Evolutionary conservation across 2,113 vertebrate genomes (phyloP), one percentile per base, ranked within the genome.

Genomic region (Sterna hirundo): DNA sequence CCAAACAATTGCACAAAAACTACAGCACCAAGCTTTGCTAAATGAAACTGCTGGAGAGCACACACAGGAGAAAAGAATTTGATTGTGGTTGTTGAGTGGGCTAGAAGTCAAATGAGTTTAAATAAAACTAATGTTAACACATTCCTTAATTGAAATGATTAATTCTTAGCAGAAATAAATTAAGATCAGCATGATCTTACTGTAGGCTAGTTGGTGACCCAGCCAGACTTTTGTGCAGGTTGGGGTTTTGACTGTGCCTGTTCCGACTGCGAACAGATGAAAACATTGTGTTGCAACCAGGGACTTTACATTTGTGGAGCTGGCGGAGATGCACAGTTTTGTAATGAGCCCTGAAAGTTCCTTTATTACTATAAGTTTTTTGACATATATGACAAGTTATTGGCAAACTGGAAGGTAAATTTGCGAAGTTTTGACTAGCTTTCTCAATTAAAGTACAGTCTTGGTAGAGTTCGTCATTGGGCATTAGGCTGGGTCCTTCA

Each of bases 181-280:
- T 36, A 55, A 54, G 88, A 96, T 83, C 87, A 82, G 83, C 70
- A 58, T 79, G 94, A 83, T 44, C 74, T 97, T 92, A 98, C 84
- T 97, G 96, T 70, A 97, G 96, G 89, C 66, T 97, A 49, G 91
- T 61, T 27, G 97, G 97, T 29, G 98, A 97, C 25, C 97, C 91
- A 32, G 97, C 93, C 65, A 99, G 98, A 97, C 99, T 99, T 95
- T 98, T 98, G 98, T 99, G 99, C 93, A 99, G 98, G 96, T 99
- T 99, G 27, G 99, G 99, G 94, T 99, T 99, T 98, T 99, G 99
- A 96, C 99, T 99, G 97, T 99, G 99, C 60, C 99, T 95, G 96
- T 99, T 99, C 64, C 99, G 98, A 93, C 99, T 99, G 68, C 99
- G 98, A 27, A 99, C 99, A 3, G 99, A 99, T 12, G 99, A 99